Conservation (phyloP, 2,113 vertebrate species). For the Antechinus flavipes region DNA sequence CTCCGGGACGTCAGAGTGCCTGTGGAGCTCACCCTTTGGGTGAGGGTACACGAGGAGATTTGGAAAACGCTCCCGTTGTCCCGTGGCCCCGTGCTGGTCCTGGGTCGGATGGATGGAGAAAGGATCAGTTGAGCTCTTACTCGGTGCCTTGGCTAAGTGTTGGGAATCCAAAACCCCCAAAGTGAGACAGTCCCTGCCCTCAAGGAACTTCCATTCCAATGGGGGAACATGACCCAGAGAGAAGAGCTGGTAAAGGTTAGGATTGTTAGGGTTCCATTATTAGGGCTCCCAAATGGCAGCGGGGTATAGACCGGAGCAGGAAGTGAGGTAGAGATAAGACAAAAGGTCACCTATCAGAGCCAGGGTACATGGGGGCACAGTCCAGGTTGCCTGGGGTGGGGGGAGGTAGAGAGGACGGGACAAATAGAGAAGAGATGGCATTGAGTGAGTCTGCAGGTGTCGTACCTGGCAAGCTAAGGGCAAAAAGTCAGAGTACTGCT, state of each 20-base stretch:
- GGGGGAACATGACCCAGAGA: not conserved
- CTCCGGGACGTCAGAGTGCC: not conserved
- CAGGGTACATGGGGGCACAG: not conserved
- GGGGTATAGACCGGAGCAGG: not conserved
- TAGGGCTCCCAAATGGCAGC: not conserved
- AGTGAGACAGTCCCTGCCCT: not conserved
- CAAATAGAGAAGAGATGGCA: not conserved
- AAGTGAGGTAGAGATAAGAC: not conserved
- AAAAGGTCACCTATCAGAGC: not conserved
- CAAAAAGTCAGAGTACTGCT: slow-evolving; percentile 16
- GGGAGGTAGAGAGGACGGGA: not conserved
- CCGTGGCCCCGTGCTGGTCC: not conserved
- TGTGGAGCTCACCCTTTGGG: not conserved
- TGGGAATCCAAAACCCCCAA: not conserved
- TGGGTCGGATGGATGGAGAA: not conserved
- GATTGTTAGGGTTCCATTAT: not conserved
- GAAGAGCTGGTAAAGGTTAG: not conserved
- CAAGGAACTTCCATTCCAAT: not conserved
- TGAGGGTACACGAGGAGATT: not conserved
- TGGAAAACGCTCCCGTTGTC: not conserved
- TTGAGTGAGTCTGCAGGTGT: not conserved
- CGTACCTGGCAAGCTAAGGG: not conserved
- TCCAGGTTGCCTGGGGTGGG: not conserved
- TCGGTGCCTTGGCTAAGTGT: no score
- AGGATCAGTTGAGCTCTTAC: not conserved